A percentile compares a stretch with the other conserved stretches of the same genome.
Conservation (phyloP, 2,797 vertebrate genomes). For the Aplochiton taeniatus region DNA sequence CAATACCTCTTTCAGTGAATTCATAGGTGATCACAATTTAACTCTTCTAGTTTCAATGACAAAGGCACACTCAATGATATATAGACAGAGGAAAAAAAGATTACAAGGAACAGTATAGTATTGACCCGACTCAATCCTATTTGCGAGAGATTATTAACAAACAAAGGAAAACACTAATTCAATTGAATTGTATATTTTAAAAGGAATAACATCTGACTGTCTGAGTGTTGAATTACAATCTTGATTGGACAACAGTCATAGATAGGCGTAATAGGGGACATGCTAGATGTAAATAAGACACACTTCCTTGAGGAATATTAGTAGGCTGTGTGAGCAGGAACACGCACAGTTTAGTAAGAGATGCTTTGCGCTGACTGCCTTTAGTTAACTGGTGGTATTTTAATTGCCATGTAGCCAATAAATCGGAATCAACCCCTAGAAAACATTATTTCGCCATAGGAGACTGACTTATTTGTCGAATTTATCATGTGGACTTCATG, state of each 20-base stretch:
- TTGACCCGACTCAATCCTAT: slow-evolving; percentile 43
- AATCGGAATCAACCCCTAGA: too few species aligned
- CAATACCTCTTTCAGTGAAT: slow-evolving; percentile 51
- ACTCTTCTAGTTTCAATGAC: too few species aligned
- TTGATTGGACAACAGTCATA: slow-evolving; percentile 58
- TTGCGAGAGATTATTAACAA: slow-evolving; percentile 36
- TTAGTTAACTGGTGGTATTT: slow-evolving; percentile 17
- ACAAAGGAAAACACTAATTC: slow-evolving; percentile 28
- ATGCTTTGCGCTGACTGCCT: slow-evolving; percentile 56
- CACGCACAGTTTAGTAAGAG: too few species aligned
- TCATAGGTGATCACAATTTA: slow-evolving; percentile 55
- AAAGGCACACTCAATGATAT: too few species aligned
- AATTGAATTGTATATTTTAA: slow-evolving; percentile 43
- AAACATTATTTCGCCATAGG: too few species aligned
- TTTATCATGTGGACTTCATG: too few species aligned
- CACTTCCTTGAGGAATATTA: slow-evolving; percentile 67
- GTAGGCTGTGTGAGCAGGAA: too few species aligned
- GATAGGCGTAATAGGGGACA: too few species aligned
- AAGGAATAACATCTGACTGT: slow-evolving; percentile 14
- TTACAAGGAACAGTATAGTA: too few species aligned
- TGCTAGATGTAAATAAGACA: slow-evolving; percentile 57
- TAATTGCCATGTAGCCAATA: too few species aligned
- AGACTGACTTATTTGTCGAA: too few species aligned
- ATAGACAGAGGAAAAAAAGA: too few species aligned
- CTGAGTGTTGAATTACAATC: slow-evolving; percentile 42